Evolutionary conservation across 2,113 vertebrate genomes (phyloP).

Genomic region (Proteles cristata): DNA sequence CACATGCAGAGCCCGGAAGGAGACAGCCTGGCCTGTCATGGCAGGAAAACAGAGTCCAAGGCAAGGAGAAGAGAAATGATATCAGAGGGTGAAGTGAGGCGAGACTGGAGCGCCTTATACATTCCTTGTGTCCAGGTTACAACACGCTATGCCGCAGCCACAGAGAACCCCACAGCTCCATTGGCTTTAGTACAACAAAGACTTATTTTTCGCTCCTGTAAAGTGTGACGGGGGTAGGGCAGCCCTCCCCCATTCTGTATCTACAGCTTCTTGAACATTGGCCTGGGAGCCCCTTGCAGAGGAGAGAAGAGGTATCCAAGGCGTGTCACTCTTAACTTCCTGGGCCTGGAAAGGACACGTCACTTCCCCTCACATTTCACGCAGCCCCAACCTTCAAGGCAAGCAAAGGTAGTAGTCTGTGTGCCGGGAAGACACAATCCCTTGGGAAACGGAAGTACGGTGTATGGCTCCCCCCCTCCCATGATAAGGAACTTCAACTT

Average conservation of each 20-base stretch:
- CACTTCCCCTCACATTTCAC: background rate
- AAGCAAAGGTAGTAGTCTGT: background rate
- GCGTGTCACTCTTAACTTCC: background rate
- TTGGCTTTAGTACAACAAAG: background rate
- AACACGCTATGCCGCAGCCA: rapidly evolving
- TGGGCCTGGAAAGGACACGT: background rate
- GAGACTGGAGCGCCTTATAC: background rate
- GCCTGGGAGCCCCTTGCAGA: too few relatives aligned
- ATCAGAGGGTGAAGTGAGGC: background rate
- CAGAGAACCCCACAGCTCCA: background rate
- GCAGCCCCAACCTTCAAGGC: background rate
- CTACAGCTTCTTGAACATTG: background rate
- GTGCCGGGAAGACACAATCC: background rate
- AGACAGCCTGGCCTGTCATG: background rate
- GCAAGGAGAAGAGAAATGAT: background rate
- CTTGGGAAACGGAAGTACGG: background rate
- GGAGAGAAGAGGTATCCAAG: background rate
- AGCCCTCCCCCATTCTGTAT: background rate
- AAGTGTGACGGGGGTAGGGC: background rate
- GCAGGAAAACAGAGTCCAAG: too few relatives aligned
- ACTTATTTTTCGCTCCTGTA: background rate
- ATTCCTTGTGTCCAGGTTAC: background rate
- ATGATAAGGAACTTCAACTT: background rate
- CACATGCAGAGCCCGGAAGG: background rate
- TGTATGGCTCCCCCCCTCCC: background rate